Evolutionary conservation across 2,888 invertebrate genomes (phyloP).

Genomic region (Marronus borbonicus): DNA sequence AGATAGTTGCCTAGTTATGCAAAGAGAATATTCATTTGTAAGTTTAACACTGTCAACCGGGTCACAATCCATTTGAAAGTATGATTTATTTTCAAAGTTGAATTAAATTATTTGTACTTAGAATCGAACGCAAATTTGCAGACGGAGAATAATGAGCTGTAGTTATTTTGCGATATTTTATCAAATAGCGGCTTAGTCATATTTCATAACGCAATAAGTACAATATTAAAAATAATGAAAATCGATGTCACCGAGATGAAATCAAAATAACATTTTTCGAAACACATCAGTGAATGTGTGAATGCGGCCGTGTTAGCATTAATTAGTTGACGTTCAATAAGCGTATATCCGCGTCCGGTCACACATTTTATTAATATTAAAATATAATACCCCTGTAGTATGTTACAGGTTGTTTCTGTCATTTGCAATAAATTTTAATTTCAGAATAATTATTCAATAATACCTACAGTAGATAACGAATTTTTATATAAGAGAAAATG

Average conservation of each 20-base stretch:
- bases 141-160: neutral
- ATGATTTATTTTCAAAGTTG: constrained; percentile 1
- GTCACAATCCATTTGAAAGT: neutral
- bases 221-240: constrained; percentile 4
- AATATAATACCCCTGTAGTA: constrained; percentile 7
- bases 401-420: constrained; percentile 33
- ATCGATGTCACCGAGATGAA: constrained; percentile 18
- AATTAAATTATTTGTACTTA: neutral
- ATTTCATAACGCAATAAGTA: constrained; percentile 3
- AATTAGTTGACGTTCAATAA: constrained; percentile 52
- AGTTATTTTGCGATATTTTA: neutral
- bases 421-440: constrained; percentile 7
- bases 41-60: too few species aligned
- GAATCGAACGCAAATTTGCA: neutral
- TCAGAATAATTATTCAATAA: neutral
- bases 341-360: constrained; percentile 52
- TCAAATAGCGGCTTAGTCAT: constrained; percentile 11
- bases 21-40: too few species aligned
- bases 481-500: too few species aligned
- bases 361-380: constrained; percentile 47
- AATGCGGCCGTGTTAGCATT: constrained; percentile 50
- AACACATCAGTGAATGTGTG: constrained; percentile 39
- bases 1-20: too few species aligned
- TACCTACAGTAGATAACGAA: neutral
- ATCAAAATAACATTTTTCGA: constrained; percentile 32